phyloP scores from a whole-genome alignment of 2,797 vertebrate genomes.

The Muscicapa striata region DNA sequence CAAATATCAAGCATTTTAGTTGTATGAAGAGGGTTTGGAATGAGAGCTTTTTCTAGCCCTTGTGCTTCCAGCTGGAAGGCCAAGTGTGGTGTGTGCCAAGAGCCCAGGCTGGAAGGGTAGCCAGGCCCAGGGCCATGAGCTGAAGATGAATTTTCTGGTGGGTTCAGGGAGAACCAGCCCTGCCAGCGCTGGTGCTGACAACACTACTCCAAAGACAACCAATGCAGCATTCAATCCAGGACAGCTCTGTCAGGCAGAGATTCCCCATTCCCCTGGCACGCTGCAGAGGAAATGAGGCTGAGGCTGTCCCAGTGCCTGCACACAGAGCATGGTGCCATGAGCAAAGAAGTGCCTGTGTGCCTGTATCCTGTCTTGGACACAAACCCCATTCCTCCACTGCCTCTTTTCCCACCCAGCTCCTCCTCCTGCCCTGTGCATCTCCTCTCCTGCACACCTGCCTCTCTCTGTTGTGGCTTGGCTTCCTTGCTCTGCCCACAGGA shows the following conservation, averaged over 20 bases:
- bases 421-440: not conserved
- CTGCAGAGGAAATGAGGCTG: rapidly evolving
- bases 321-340: rapidly evolving
- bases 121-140: not conserved
- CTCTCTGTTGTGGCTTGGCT: not conserved
- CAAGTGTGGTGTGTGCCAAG: rapidly evolving
- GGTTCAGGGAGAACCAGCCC: not conserved
- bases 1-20: not conserved
- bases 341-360: not conserved
- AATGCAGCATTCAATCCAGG: not conserved
- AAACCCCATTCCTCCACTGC: not conserved
- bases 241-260: not conserved
- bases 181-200: not conserved
- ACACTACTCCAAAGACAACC: not conserved
- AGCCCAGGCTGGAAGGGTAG: not conserved
- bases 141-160: not conserved
- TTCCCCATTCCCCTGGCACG: rapidly evolving
- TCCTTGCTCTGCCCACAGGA: not conserved
- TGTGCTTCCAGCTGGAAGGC: not conserved
- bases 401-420: not conserved
- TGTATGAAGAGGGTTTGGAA: not conserved
- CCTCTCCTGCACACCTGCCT: not conserved
- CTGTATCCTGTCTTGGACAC: not conserved
- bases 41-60: not conserved
- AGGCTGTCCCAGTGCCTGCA: not conserved